Conservation (phyloP, 2,888 invertebrate genomes). For the Hofmannophila pseudospretella region DNA sequence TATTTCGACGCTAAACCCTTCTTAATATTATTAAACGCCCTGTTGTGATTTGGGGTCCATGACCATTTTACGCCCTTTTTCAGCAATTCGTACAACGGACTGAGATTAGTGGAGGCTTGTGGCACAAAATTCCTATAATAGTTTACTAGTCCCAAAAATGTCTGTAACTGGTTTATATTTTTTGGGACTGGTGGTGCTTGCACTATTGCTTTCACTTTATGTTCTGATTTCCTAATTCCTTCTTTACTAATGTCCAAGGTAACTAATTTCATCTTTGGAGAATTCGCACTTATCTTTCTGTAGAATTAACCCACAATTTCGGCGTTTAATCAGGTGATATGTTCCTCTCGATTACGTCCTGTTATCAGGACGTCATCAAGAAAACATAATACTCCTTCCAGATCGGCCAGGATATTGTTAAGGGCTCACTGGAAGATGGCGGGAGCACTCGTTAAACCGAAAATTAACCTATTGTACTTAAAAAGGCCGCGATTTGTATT, state of each 20-base stretch:
- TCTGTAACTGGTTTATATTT: slow-evolving; percentile 15
- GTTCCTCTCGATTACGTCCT: background rate
- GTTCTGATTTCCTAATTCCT: slow-evolving; percentile 15
- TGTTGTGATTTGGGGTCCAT: background rate
- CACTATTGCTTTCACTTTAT: slow-evolving; percentile 15
- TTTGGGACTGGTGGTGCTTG: background rate
- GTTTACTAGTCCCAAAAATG: slow-evolving; percentile 18
- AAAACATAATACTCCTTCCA: slow-evolving; percentile 9
- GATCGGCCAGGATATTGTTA: slow-evolving; percentile 3
- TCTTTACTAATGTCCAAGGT: slow-evolving; percentile 16
- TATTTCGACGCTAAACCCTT: slow-evolving; percentile 3
- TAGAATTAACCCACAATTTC: slow-evolving; percentile 14
- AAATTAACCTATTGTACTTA: slow-evolving; percentile 10
- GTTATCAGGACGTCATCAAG: slow-evolving; percentile 14
- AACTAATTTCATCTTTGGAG: slow-evolving; percentile 15
- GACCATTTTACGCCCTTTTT: background rate
- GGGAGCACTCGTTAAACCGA: slow-evolving; percentile 11
- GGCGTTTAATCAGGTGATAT: slow-evolving; percentile 7
- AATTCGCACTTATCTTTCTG: slow-evolving; percentile 13
- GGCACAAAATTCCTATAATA: too few species aligned
- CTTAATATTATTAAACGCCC: background rate
- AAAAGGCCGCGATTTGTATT: slow-evolving; percentile 13
- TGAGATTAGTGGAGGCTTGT: too few species aligned
- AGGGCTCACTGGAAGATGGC: slow-evolving; percentile 13
- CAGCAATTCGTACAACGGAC: too few species aligned